Evolutionary conservation across 1,140 invertebrate genomes (phyloP).

Genomic region (Charaxes varanes): DNA sequence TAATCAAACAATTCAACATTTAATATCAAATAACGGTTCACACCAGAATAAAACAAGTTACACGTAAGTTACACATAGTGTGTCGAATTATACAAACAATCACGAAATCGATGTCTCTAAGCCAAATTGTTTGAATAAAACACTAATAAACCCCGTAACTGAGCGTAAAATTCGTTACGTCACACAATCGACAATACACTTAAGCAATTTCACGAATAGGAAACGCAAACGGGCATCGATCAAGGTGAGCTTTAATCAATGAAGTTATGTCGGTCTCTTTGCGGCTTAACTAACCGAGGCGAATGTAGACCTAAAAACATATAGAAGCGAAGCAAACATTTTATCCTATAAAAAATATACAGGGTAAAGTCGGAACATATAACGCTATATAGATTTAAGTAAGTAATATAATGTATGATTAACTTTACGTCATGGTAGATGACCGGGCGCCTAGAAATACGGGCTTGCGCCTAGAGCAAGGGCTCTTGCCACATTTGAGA

Average conservation of each 20-base stretch:
- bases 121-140: conserved; percentile 15
- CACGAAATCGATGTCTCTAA: background rate
- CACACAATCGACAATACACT: conserved; percentile 22
- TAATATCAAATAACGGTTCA: no score
- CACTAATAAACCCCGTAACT: conserved; percentile 18
- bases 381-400: background rate
- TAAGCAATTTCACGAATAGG: conserved; percentile 47
- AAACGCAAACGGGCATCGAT: conserved; percentile 47
- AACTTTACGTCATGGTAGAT: no score
- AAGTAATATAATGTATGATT: no score
- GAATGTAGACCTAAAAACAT: conserved; percentile 20
- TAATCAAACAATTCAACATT: no score
- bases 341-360: no score
- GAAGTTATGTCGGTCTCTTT: conserved; percentile 71
- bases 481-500: no score
- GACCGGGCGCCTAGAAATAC: no score
- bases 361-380: background rate
- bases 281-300: conserved; percentile 65
- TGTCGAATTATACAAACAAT: background rate
- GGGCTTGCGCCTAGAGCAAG: no score
- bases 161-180: conserved; percentile 17
- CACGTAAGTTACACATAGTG: no score
- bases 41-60: no score
- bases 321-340: conserved; percentile 25
- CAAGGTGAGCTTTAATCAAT: conserved; percentile 69